A percentile compares a stretch with the other conserved stretches of the same genome.
phyloP scores from a whole-genome alignment of 2,797 vertebrate genomes.

The Pangasius macronema region DNA sequence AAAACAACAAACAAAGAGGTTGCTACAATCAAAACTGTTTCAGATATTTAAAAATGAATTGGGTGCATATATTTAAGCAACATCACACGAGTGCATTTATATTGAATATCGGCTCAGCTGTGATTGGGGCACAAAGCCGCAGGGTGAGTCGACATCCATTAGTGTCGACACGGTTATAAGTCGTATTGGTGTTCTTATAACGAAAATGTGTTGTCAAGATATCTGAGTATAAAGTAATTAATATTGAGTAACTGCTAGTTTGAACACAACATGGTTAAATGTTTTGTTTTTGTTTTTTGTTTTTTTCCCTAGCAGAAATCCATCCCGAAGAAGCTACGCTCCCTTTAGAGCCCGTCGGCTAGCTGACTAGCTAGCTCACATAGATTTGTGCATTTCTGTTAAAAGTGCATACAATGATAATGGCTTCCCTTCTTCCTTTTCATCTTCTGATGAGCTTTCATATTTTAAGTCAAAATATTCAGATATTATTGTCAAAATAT shows the following conservation, averaged over 20 bases:
- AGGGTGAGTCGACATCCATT: too few species aligned
- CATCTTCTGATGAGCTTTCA: neutral
- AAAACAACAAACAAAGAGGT: neutral
- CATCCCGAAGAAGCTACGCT: neutral
- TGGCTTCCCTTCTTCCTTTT: neutral
- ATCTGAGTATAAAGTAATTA: neutral
- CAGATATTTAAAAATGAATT: neutral
- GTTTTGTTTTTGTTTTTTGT: neutral
- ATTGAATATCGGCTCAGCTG: neutral
- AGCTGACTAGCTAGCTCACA: neutral
- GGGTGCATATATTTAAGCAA: neutral
- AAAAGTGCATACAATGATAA: neutral
- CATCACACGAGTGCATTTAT: neutral
- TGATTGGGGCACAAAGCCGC: too few species aligned
- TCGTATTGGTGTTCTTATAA: too few species aligned
- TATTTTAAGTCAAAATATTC: neutral
- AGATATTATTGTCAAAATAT: too few species aligned
- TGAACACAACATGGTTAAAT: neutral
- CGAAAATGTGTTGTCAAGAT: too few species aligned
- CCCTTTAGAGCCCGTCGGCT: neutral
- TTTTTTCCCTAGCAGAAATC: neutral
- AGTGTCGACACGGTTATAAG: too few species aligned
- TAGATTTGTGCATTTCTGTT: neutral
- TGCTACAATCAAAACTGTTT: neutral
- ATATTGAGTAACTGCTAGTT: neutral